These are phyloP conservation scores for Apamea sordens DNA, from an alignment of 2,888 invertebrate species.

Conservation along the genomic window DNA sequence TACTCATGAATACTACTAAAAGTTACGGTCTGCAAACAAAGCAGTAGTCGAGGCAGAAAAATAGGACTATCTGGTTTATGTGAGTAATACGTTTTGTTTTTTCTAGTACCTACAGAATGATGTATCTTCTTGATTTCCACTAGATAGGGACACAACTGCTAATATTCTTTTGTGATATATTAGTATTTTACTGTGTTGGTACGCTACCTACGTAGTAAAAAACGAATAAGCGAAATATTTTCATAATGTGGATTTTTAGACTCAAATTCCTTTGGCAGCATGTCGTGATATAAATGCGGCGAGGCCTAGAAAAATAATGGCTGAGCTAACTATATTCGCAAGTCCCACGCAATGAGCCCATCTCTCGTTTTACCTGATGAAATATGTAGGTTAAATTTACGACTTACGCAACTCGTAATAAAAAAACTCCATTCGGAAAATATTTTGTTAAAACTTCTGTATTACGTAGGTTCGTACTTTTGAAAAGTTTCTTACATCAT, in stretches of 20 bases:
- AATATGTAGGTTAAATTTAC: conserved; percentile 64
- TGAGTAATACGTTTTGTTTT: conserved; percentile 51
- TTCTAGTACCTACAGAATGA: conserved; percentile 19
- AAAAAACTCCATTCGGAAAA: conserved; percentile 56
- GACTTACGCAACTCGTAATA: conserved; percentile 62
- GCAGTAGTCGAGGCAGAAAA: conserved; percentile 60
- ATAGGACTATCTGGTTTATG: conserved; percentile 53
- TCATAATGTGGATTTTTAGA: conserved; percentile 22
- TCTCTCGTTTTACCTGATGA: conserved; percentile 63
- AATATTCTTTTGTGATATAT: conserved; percentile 12
- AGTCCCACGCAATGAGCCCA: conserved; percentile 64
- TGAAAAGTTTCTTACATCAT: conserved; percentile 31
- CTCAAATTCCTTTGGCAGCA: conserved; percentile 34
- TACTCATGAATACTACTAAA: conserved; percentile 65
- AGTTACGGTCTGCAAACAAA: conserved; percentile 64
- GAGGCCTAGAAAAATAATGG: conserved; percentile 62
- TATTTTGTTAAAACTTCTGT: conserved; percentile 56
- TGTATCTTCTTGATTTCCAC: conserved; percentile 14
- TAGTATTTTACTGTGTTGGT: conserved; percentile 8
- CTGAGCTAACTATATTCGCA: conserved; percentile 59
- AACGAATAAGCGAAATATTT: not conserved
- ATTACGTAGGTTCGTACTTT: conserved; percentile 36
- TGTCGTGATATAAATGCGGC: conserved; percentile 49
- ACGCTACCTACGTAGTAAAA: not conserved
- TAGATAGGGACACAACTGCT: conserved; percentile 25